A percentile compares a stretch with the other conserved stretches of the same genome.
Conservation (phyloP, 1,140 invertebrate species). For the Dermatophagoides farinae region DNA sequence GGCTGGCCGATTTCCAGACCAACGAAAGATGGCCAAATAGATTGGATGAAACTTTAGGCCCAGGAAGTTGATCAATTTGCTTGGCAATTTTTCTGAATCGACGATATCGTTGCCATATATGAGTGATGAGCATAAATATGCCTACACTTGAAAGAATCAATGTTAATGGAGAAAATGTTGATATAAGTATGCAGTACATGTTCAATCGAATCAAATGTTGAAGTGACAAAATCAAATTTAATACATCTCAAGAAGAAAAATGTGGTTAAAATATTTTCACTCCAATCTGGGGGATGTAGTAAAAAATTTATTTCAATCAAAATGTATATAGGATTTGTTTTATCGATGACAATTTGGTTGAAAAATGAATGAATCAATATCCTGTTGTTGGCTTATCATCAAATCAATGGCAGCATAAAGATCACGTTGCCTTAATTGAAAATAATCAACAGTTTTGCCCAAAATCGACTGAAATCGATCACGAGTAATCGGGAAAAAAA, state of each 20-base stretch:
- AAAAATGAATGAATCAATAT: no score
- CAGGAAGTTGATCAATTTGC: constrained; percentile 3
- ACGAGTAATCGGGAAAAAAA: background rate
- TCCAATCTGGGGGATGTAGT: background rate
- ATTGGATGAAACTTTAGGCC: background rate
- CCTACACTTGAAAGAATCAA: no score
- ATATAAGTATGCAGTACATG: background rate
- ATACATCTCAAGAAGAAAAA: background rate
- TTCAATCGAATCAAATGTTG: background rate
- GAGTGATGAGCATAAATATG: background rate
- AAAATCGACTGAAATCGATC: background rate
- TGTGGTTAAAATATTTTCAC: background rate
- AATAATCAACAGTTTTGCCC: constrained; percentile 1
- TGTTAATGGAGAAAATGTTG: background rate
- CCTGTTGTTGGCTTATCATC: no score
- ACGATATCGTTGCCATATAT: background rate
- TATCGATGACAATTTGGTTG: no score
- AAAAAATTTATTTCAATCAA: background rate
- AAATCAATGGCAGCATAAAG: background rate
- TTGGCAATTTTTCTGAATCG: background rate
- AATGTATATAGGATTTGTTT: no score
- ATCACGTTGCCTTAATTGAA: background rate
- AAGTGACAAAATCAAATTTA: background rate
- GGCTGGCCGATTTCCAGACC: background rate
- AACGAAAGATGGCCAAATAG: background rate